Evolutionary conservation across 2,888 invertebrate genomes (phyloP).

Genomic region (Tipula helvola): DNA sequence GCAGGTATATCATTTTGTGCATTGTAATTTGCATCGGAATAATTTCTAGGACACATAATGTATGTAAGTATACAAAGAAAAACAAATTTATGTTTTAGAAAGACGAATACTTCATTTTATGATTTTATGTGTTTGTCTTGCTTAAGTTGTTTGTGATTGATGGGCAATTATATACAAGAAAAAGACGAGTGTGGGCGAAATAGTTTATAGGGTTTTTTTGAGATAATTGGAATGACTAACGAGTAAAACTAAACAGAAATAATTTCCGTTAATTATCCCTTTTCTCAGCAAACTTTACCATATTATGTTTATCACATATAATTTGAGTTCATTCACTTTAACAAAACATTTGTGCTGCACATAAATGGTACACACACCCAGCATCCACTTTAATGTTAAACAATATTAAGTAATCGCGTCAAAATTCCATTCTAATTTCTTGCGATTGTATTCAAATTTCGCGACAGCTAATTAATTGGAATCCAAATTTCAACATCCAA

Average conservation of each 20-base stretch:
- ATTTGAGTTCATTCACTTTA: background rate
- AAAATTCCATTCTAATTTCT: background rate
- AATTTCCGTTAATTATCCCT: background rate
- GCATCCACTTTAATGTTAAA: background rate
- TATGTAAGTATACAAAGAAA: background rate
- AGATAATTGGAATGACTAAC: background rate
- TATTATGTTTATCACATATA: background rate
- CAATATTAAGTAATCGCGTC: background rate
- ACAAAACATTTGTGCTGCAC: background rate
- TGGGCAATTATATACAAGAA: background rate
- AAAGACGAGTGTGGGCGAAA: background rate
- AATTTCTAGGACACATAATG: background rate
- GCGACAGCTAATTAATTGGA: background rate
- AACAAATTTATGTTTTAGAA: background rate
- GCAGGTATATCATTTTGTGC: background rate
- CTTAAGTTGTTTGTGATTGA: background rate
- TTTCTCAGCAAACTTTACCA: background rate
- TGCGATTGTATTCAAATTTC: background rate
- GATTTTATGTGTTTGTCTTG: background rate
- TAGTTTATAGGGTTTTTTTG: background rate
- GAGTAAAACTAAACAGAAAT: background rate
- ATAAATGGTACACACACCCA: background rate
- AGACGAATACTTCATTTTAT: background rate
- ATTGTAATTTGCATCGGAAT: background rate
- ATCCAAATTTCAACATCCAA: background rate